Conservation (phyloP, 2,797 vertebrate genomes). For the Brachymystax lenok region DNA sequence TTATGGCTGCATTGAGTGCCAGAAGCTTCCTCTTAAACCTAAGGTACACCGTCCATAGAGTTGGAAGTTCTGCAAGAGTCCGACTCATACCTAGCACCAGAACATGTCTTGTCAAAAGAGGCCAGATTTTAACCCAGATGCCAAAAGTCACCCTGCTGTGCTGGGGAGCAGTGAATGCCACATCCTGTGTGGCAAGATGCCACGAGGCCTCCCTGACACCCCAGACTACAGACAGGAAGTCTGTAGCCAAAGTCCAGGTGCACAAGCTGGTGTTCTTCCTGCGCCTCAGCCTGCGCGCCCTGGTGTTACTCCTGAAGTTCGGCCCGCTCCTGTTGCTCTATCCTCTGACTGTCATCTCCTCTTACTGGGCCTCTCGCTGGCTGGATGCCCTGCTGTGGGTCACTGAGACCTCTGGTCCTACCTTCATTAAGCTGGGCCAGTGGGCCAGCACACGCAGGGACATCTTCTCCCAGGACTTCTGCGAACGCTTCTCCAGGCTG, state of each 20-base stretch:
- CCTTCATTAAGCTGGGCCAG: conserved; percentile 92
- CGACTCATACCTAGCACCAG: conserved; percentile 36
- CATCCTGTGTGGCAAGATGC: conserved; percentile 40
- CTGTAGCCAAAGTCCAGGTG: conserved; percentile 72
- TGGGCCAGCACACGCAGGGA: conserved; percentile 95
- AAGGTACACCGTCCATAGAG: conserved; percentile 49
- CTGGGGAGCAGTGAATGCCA: conserved; percentile 58
- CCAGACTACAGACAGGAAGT: conserved; percentile 48
- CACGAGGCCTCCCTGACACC: conserved; percentile 48
- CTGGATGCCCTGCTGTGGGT: conserved; percentile 84
- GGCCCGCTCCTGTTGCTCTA: conserved; percentile 84
- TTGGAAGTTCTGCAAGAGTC: conserved; percentile 41
- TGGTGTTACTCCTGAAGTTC: conserved; percentile 84
- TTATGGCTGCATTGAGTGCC: conserved; percentile 52
- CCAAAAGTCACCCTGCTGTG: conserved; percentile 75
- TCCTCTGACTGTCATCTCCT: conserved; percentile 81
- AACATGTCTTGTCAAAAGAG: conserved; percentile 40
- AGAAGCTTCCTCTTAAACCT: conserved; percentile 60
- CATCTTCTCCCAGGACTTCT: conserved; percentile 88
- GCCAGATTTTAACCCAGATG: conserved; percentile 58
- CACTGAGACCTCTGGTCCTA: conserved; percentile 87
- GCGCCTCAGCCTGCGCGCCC: conserved; percentile 76
- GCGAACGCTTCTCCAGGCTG: conserved; percentile 85
- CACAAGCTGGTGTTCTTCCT: conserved; percentile 72
- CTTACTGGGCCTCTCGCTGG: conserved; percentile 72